Conservation (phyloP, 1,140 invertebrate species). For the Tetramorium simillimum region DNA sequence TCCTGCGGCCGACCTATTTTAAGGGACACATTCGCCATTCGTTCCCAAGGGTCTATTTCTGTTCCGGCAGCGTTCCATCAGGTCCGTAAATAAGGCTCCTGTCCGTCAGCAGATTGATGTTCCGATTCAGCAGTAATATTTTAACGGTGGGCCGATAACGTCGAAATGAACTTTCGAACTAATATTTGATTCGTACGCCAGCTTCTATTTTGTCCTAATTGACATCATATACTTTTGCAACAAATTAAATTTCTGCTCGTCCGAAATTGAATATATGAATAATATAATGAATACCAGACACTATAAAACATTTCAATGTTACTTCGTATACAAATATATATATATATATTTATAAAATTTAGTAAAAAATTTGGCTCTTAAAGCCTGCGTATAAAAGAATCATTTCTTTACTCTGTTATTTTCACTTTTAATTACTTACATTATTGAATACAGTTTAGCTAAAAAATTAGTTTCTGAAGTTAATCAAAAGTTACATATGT, state of each 20-base stretch:
- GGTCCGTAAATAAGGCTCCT: slow-evolving; percentile 65
- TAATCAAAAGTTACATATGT: background rate
- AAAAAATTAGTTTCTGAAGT: slow-evolving; percentile 7
- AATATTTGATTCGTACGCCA: slow-evolving; percentile 18
- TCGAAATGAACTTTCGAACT: slow-evolving; percentile 41
- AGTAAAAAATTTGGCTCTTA: background rate
- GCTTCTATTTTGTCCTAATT: background rate
- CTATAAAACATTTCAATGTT: background rate
- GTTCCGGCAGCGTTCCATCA: slow-evolving; percentile 53
- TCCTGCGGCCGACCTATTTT: slow-evolving; percentile 64
- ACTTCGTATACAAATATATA: background rate
- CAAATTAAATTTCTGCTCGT: slow-evolving; percentile 1
- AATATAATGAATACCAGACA: background rate
- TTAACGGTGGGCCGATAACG: slow-evolving; percentile 61
- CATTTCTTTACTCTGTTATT: background rate
- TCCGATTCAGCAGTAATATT: slow-evolving; percentile 62
- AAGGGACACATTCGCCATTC: slow-evolving; percentile 19
- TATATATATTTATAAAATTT: background rate
- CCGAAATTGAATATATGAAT: background rate
- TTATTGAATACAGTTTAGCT: background rate
- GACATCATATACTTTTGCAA: background rate
- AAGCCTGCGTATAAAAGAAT: background rate
- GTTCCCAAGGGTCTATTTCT: slow-evolving; percentile 61
- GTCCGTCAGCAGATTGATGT: slow-evolving; percentile 57
- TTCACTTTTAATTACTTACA: background rate